Evolutionary conservation across 2,113 vertebrate genomes (phyloP), one percentile per base, ranked within the genome.

Genomic region (Anguilla japonica): DNA sequence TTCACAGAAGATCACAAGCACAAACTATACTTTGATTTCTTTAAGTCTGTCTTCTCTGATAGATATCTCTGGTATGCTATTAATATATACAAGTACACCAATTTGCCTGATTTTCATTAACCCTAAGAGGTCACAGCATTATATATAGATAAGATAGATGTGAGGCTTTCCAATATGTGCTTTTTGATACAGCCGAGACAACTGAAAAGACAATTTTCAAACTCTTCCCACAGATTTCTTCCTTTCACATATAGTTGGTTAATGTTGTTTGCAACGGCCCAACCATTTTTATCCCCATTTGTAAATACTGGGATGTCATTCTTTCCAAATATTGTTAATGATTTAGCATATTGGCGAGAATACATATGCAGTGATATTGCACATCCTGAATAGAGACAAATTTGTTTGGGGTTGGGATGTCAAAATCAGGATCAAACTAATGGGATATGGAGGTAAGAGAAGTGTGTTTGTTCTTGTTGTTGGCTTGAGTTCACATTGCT

Each of bases 1-100:
- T 86, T 91, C 86, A 91, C 87, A 79, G 90, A 78, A 41, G 79
- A 81, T 84, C 87, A 83, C 81, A 89, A 91, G 91, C 88, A 87
- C 20, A 88, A 46, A 46, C 4, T 4, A 46, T 46, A 46, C 43
- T 46, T 46, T 46, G 43, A 8, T 46, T 60, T n/a, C 16, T n/a
- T 20, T 71, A 8, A 6, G 63, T n/a, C 7, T 20, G 20, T 71
- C 20, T 22, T 71, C 63, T 22, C 22, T 29, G 20, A 6, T 22
- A 71, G 9, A 16, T n/a, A 20, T n/a, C 22, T 71, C 63, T 5
- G 26, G 63, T 71, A n/a, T 71, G 26, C 20, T 8, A 71, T 71
- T 60, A 60, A 60, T 71, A 71, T 71, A 71, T n/a, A 26, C 26
- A 26, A 71, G 63, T n/a, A 7, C 7, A 26, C 3, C 14, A 60